phyloP scores from a whole-genome alignment of 2,797 vertebrate genomes.

The Chromis chromis region DNA sequence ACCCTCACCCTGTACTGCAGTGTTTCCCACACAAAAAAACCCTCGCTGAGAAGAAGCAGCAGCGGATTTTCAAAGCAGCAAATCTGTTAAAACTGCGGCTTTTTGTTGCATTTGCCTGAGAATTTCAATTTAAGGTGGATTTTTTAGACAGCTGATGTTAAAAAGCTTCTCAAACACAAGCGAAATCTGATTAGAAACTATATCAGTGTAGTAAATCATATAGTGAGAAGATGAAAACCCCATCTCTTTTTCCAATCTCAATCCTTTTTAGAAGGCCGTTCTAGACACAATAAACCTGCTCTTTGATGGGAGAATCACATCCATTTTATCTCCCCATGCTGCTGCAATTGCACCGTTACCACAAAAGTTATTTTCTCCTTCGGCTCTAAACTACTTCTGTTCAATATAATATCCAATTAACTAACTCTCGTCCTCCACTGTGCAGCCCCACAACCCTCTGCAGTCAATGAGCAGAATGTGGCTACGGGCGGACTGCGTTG shows the following conservation, averaged over 20 bases:
- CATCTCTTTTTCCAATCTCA: conserved; percentile 69
- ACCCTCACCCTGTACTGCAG: neutral
- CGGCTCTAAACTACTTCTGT: conserved; percentile 65
- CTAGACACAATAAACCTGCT: conserved; percentile 64
- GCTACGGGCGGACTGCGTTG: conserved; percentile 48
- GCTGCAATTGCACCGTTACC: conserved; percentile 48
- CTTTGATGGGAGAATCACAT: conserved; percentile 70
- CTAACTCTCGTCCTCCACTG: conserved; percentile 46
- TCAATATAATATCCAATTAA: conserved; percentile 79
- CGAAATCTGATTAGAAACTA: conserved; percentile 65
- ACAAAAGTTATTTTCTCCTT: conserved; percentile 70
- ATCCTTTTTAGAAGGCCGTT: conserved; percentile 59
- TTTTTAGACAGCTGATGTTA: conserved; percentile 46
- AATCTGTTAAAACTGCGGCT: conserved; percentile 25
- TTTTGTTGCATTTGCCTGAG: conserved; percentile 20
- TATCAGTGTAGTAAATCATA: conserved; percentile 64
- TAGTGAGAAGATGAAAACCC: conserved; percentile 63
- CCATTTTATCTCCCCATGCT: conserved; percentile 65
- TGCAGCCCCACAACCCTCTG: conserved; percentile 40
- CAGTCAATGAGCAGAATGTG: conserved; percentile 58
- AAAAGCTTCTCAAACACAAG: conserved; percentile 50
- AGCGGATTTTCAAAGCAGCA: conserved; percentile 13
- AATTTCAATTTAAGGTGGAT: conserved; percentile 20
- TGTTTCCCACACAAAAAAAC: conserved; percentile 25
- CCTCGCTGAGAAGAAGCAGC: conserved; percentile 20